Conservation (phyloP, 92 coral and sea anemone genomes). For the Micromussa lordhowensis region DNA sequence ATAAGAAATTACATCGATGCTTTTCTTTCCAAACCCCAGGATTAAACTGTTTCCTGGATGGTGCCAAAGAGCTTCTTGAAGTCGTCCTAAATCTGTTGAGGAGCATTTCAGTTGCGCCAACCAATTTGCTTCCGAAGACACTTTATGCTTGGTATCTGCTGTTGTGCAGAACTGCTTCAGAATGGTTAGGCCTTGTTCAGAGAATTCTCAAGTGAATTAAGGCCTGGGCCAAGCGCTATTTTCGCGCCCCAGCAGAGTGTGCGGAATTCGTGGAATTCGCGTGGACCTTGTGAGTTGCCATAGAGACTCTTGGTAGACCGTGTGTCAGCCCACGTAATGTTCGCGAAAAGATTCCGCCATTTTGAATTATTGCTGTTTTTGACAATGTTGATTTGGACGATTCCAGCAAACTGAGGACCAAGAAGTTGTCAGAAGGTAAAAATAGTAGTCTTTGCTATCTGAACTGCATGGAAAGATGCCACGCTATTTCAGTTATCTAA, state of each 20-base stretch:
- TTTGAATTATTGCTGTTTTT: too few species aligned
- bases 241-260: not conserved
- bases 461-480: not conserved
- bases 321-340: not conserved
- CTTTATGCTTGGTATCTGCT: constrained; percentile 1
- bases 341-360: not conserved
- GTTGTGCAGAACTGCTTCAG: not conserved
- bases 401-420: too few species aligned
- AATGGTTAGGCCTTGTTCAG: constrained; percentile 32
- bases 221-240: too few species aligned
- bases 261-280: constrained; percentile 2
- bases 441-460: too few species aligned
- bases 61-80: constrained; percentile 52
- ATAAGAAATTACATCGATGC: constrained; percentile 45
- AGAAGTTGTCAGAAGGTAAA: too few species aligned
- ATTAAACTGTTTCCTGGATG: not conserved
- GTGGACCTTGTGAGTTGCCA: not conserved
- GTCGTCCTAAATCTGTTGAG: not conserved
- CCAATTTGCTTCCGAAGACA: constrained; percentile 43
- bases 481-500: too few species aligned
- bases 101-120: constrained; percentile 17
- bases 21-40: constrained; percentile 29
- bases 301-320: not conserved
- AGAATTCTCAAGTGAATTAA: constrained; percentile 18
- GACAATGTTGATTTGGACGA: too few species aligned